Evolutionary conservation across 2,888 invertebrate species (phyloP), one percentile per base, ranked within the genome.

Genomic region (Callosobruchus maculatus): DNA sequence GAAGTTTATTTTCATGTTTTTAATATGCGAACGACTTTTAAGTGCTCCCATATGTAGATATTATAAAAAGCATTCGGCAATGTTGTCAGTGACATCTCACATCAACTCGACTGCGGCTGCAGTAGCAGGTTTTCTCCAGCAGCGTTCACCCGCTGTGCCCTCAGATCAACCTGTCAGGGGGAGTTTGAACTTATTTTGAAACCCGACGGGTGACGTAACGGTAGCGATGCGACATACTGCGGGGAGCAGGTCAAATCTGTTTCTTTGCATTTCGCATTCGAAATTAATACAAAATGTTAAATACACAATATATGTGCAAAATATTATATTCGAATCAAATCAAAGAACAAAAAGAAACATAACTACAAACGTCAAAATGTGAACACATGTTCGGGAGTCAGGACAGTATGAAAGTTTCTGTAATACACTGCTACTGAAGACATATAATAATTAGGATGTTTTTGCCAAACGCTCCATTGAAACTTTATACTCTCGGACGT

Each of bases 151-250:
- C 75, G 84, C 84, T 84, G 84, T 77, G 84, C 77, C 77, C 72
- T 80, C 80, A 82, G 83, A 84, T 84, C 84, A 81, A 80, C 80
- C 81, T 82, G 82, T 82, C 82, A 81, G 74, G 75, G 78, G 80
- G 49, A 49, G 49, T 49, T 49, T 49, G 49, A 49, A 49, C 49
- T 49, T 49, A 49, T 49, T 49, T 49, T 49, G 49, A 49, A 1
- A 18, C 49, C 1, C 49, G 49, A 49, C 49, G 49, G 49, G 49
- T 18, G 49, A 49, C 49, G 49, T 49, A 18, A 49, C 4, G 9
- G 49, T 49, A 49, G 13, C 18, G 49, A 49, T 49, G 49, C 49
- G 49, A 18, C 49, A 49, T 49, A 49, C 49, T 49, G 49, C 49
- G 49, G 49, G 49, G 13, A 49, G 13, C 3, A 49, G 7, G 13